These are phyloP conservation scores for Loripinus fragilis DNA, from an alignment of 2,888 invertebrate genomes.

Conservation along the genomic window DNA sequence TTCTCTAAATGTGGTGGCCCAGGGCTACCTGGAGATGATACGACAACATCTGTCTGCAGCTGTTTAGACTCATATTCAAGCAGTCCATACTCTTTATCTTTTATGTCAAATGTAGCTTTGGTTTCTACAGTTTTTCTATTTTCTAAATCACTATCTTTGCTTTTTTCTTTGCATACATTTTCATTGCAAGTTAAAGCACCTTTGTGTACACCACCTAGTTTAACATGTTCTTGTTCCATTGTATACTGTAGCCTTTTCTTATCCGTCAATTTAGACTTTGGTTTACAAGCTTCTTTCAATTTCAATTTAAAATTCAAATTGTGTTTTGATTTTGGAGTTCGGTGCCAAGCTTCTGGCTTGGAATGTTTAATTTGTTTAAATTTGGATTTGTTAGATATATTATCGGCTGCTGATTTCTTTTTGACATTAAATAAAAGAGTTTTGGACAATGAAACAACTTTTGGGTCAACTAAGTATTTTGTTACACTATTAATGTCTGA, in stretches of 20 bases:
- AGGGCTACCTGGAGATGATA: neutral
- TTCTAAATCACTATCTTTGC: no score
- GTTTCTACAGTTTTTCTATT: no score
- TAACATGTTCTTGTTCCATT: no score
- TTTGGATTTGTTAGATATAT: constrained; percentile 37
- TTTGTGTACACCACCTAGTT: no score
- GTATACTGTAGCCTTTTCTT: neutral
- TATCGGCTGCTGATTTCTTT: constrained; percentile 49
- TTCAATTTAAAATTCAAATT: neutral
- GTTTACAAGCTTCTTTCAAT: constrained; percentile 9
- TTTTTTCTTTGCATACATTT: no score
- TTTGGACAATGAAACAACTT: constrained; percentile 52
- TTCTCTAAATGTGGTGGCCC: constrained; percentile 7
- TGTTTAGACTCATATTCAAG: no score
- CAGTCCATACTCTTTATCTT: no score
- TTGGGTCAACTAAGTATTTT: constrained; percentile 45
- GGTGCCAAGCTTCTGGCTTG: neutral
- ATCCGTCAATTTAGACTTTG: neutral
- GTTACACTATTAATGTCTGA: neutral
- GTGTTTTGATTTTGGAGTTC: neutral
- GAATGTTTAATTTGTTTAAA: constrained; percentile 8
- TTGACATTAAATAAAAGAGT: constrained; percentile 41
- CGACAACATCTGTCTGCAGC: neutral
- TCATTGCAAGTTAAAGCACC: no score
- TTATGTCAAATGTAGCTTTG: no score